Evolutionary conservation across 2,888 invertebrate genomes (phyloP).

Genomic region (Sepiola atlantica): DNA sequence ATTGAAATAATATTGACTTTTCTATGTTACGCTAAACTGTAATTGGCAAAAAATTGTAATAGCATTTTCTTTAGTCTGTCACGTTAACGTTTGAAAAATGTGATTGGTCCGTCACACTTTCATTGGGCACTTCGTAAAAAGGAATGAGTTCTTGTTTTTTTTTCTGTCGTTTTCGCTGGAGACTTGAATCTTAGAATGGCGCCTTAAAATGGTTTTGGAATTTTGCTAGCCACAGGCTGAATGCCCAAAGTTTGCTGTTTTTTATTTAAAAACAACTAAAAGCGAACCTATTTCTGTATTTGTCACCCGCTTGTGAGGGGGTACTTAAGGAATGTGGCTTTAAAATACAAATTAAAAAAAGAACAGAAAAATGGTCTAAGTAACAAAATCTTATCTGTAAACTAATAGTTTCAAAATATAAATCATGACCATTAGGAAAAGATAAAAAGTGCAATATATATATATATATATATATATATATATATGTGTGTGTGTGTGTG

Average conservation of each 20-base stretch:
- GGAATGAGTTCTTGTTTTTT: not conserved
- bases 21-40: too few species aligned
- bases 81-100: too few species aligned
- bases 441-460: not conserved
- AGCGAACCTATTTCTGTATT: not conserved
- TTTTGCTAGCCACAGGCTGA: conserved; percentile 15
- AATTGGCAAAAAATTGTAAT: too few species aligned
- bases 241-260: not conserved
- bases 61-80: too few species aligned
- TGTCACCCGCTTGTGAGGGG: not conserved
- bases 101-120: too few species aligned
- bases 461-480: too few species aligned
- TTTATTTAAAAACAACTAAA: too few species aligned
- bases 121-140: too few species aligned
- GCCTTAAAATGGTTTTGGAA: not conserved
- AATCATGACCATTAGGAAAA: not conserved
- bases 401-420: not conserved
- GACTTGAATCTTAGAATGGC: not conserved
- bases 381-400: not conserved
- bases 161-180: not conserved
- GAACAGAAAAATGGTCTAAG: not conserved
- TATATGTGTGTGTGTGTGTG: too few species aligned
- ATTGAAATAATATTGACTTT: too few species aligned
- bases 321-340: not conserved
- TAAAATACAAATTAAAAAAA: not conserved